Base-by-base conservation (phyloP, 2,888 invertebrate species). In the Volucella bombylans region DNA sequence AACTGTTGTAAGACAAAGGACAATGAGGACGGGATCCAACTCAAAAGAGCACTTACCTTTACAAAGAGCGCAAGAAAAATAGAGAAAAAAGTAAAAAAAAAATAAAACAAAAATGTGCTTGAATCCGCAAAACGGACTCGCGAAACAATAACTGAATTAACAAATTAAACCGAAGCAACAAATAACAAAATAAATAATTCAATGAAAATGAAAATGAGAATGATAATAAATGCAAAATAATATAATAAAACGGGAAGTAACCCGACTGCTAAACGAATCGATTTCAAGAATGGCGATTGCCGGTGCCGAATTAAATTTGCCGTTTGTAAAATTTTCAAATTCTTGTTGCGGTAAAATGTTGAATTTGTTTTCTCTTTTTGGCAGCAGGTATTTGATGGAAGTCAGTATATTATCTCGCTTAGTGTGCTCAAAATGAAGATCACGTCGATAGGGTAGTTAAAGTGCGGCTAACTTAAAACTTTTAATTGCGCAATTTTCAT, bases 251-350 rank as follows among this genome's bases (percentile, higher is more conserved):
- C 8, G 23, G 10, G 18, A 43, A 18, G 15, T 4, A 62, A 52
- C 39, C 38, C 18, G 39, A 9, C 23, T 11, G 18, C 43, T 11
- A 49, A 14, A 31, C 38, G 55, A 45, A 64, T 31, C 14, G 49
- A 54, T 39, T 52, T 23, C 1, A 31, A 31, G 31, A 31, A 31
- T 31, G 31, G 31, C 31, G 31, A 43, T 14, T 18, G 43, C 12
- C 55, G 65, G 59, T 54, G 78, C 52, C 72, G 78, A 57, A 65
- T 43, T 2, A 31, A 45, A 64, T 55, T 57, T 64, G 59, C 78
- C 78, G 78, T 79, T 79, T 79, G 50, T 12, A 43, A 49, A 59
- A 79, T 43, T 79, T 79, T 65, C 4, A 79, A 77, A 43, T 71
- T 50, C 31, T 72, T 45, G 65, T 79, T 79, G 72, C 78, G 72